Conservation (phyloP, 2,797 vertebrate species). For the Morus bassanus region DNA sequence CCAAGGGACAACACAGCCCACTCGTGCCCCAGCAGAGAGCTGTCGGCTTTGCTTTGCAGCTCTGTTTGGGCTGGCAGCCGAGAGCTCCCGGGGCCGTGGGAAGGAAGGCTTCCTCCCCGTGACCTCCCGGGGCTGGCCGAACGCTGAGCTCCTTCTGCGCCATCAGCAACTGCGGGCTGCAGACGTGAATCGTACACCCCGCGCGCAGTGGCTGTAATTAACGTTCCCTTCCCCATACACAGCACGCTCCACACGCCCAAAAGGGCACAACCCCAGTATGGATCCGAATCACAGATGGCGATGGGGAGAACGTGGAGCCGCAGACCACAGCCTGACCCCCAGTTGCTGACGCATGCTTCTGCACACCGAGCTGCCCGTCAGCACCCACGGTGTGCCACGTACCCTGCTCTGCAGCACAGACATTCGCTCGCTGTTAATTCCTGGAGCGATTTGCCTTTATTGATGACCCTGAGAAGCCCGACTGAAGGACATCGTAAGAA, state of each 20-base stretch:
- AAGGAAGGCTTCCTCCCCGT: neutral
- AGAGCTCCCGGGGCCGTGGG: neutral
- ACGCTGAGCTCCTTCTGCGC: neutral
- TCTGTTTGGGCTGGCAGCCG: neutral
- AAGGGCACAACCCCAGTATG: neutral
- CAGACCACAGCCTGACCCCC: neutral
- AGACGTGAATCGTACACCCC: accelerated
- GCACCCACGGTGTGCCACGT: accelerated
- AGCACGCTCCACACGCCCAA: neutral
- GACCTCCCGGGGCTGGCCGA: neutral
- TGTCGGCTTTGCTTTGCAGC: neutral
- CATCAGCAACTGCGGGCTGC: accelerated
- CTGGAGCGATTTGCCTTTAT: neutral
- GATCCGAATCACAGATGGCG: accelerated
- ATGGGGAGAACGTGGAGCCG: accelerated
- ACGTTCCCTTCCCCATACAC: neutral
- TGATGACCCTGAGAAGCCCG: neutral
- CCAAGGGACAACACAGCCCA: neutral
- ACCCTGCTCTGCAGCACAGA: neutral
- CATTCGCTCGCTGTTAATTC: neutral
- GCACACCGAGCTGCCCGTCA: neutral
- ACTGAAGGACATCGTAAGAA: neutral
- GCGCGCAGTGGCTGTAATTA: accelerated
- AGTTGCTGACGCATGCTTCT: accelerated
- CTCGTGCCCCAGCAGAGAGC: neutral